Conservation (phyloP, 2,888 invertebrate species). For the Cheilosia urbana region DNA sequence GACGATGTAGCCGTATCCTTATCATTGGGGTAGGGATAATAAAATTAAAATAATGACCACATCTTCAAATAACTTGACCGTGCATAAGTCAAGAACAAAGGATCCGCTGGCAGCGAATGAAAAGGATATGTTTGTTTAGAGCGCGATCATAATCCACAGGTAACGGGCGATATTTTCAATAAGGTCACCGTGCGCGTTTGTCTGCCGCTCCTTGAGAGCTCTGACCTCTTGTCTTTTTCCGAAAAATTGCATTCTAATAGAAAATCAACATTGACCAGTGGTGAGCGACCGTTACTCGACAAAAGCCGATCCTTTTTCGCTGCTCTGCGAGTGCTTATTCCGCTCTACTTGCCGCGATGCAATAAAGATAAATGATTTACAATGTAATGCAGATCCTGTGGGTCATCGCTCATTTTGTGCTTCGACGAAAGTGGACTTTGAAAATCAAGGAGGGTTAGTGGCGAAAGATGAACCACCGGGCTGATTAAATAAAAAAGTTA, state of each 20-base stretch:
- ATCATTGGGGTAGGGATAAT: conserved; percentile 8
- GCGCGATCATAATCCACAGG: conserved; percentile 70
- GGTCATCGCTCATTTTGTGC: conserved; percentile 43
- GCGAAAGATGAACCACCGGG: conserved; percentile 29
- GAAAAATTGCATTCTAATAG: conserved; percentile 73
- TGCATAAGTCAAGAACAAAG: conserved; percentile 72
- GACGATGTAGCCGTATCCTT: background rate
- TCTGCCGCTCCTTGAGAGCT: conserved; percentile 45
- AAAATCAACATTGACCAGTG: conserved; percentile 56
- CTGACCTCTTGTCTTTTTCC: conserved; percentile 64
- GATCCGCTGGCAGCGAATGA: conserved; percentile 34
- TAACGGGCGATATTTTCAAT: conserved; percentile 55
- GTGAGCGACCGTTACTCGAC: conserved; percentile 52
- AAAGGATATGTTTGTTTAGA: conserved; percentile 71
- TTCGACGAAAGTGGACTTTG: conserved; percentile 23
- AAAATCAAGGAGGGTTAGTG: conserved; percentile 42
- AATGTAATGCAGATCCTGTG: conserved; percentile 58
- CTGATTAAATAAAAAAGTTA: conserved; percentile 74
- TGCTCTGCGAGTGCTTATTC: conserved; percentile 40
- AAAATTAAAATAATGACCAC: conserved; percentile 31
- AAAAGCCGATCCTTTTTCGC: conserved; percentile 31
- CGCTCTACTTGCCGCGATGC: conserved; percentile 63
- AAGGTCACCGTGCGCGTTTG: conserved; percentile 56
- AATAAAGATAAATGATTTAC: conserved; percentile 73
- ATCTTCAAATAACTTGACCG: conserved; percentile 66